Evolutionary conservation across 2,797 vertebrate genomes (phyloP).

Genomic region (Ceryle rudis): DNA sequence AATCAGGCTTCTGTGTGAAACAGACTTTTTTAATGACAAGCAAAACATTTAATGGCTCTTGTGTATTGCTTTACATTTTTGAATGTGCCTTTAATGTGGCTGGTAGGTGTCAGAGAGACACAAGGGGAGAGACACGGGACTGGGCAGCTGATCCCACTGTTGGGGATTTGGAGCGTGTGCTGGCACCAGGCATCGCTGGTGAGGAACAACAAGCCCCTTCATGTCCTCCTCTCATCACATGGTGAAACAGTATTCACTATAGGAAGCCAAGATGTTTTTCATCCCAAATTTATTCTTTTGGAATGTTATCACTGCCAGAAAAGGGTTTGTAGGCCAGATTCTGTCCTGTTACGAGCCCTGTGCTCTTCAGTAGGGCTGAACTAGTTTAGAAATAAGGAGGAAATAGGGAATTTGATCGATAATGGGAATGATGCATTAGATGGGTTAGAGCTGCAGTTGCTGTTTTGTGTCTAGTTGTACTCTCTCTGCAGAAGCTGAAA

Average conservation of each 20-base stretch:
- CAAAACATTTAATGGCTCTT: neutral
- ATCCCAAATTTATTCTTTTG: neutral
- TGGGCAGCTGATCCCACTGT: neutral
- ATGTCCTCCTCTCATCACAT: neutral
- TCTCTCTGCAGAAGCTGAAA: neutral
- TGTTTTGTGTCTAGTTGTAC: neutral
- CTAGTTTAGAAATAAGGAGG: neutral
- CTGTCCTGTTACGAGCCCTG: neutral
- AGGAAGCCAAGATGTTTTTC: neutral
- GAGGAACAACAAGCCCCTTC: neutral
- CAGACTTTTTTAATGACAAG: neutral
- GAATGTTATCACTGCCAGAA: neutral
- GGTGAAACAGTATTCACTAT: neutral
- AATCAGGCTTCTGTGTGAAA: neutral
- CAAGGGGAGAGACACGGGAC: neutral
- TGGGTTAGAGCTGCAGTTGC: neutral
- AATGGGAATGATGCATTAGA: neutral
- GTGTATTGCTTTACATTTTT: neutral
- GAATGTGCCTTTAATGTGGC: neutral
- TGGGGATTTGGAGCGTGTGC: accelerated
- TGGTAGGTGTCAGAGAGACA: neutral
- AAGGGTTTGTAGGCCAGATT: neutral
- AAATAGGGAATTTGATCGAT: neutral
- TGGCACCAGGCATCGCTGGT: neutral
- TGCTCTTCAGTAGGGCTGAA: neutral